Percentiles rank a stretch among this genome's conserved stretches.
phyloP scores from a whole-genome alignment of 2,113 vertebrate species.

The Clinocottus analis region DNA sequence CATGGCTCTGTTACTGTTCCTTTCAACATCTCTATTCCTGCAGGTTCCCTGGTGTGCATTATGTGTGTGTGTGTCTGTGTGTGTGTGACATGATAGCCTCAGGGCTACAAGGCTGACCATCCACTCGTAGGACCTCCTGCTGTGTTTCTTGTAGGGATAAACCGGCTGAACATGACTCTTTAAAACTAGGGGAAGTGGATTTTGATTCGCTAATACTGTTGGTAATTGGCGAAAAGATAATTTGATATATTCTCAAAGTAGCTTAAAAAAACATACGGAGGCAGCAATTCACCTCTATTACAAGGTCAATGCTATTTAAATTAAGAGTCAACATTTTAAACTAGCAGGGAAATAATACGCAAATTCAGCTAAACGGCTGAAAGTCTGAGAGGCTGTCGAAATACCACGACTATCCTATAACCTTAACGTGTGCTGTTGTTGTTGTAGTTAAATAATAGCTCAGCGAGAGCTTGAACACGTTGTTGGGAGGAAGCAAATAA shows the following conservation, averaged over 20 bases:
- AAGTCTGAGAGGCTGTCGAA: too few relatives aligned
- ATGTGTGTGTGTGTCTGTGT: conserved; percentile 14
- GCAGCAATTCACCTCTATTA: too few relatives aligned
- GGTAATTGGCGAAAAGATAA: neutral
- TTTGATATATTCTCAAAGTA: neutral
- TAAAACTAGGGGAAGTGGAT: neutral
- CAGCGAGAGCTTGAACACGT: neutral
- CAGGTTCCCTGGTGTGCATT: conserved; percentile 11
- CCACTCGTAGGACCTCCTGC: conserved; percentile 52
- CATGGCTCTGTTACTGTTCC: neutral
- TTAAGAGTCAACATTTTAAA: too few relatives aligned
- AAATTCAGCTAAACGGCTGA: too few relatives aligned
- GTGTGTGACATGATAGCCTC: conserved; percentile 65
- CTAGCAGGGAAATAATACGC: neutral
- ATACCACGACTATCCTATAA: too few relatives aligned
- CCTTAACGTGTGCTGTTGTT: too few relatives aligned
- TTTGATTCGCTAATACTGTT: neutral
- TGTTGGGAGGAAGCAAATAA: neutral
- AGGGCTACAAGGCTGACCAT: conserved; percentile 68
- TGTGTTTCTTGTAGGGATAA: conserved; percentile 7
- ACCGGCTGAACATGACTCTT: conserved; percentile 11
- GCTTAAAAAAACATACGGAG: neutral
- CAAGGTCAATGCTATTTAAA: too few relatives aligned
- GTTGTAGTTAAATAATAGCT: neutral
- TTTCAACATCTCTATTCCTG: conserved; percentile 3